Evolutionary conservation across 2,888 invertebrate species (phyloP), one percentile per base, ranked within the genome.

Genomic region (Carcina quercana): DNA sequence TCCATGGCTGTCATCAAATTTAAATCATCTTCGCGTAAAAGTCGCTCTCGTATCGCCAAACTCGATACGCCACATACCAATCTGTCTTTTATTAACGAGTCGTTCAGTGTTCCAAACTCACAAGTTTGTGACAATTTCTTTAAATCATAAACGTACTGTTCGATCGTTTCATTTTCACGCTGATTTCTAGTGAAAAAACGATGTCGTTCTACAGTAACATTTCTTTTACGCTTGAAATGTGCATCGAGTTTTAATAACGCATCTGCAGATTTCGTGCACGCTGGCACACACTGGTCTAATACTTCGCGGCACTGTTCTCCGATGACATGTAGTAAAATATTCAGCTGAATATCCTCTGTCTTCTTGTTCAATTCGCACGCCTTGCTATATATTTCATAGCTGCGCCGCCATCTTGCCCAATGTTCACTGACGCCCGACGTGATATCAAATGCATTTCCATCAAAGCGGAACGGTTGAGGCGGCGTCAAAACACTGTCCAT

Each of bases 331-430:
- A 35, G 15, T 21, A 36, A 14, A 13, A 35, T 35, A 15, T 35
- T 31, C 11, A 35, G 15, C 21, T 28, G 35, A 11, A 35, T 25
- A 7, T 19, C 25, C 15, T 3, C 28, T 5, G 13, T 15, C 15
- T 32, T 35, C 28, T 35, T 28, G n/a, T 28, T 6, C 8, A 35
- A 10, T 35, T 35, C 31, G 28, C 35, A 35, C 3, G 35, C 35
- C n/a, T 26, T 32, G 3, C 7, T 15, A 15, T 36, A 35, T 13
- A 35, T 35, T n/a, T 25, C 24, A 22, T 25, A 35, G 8, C 21
- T 15, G 1, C 24, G 22, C 14, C 29, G 32, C 32, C 36, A 36
- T 11, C 29, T 32, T 7, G 7, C 20, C 36, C 36, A 36, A 7
- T 25, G 19, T 19, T 32, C 29, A 21, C 29, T 26, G 1, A 36